Percentiles rank a stretch among this genome's conserved stretches.
These are phyloP conservation scores for Aphis gossypii DNA, from an alignment of 1,140 invertebrate genomes.

Conservation along the genomic window DNA sequence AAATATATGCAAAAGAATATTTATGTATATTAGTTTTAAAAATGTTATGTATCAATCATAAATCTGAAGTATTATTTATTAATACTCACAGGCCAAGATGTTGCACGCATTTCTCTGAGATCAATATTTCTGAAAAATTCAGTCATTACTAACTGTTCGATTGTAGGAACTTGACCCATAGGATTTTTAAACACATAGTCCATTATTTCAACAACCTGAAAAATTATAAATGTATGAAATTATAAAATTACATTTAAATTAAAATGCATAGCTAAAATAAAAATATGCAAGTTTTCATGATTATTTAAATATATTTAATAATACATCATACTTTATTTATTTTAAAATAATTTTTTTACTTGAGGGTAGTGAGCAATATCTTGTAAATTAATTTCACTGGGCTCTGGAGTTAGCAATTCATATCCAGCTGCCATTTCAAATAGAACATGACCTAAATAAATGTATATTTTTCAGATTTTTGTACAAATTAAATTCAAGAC, in stretches of 20 bases:
- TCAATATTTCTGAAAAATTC: slow-evolving; percentile 88
- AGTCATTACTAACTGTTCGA: slow-evolving; percentile 80
- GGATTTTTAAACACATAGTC: slow-evolving; percentile 80
- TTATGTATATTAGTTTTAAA: background rate
- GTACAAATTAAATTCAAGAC: background rate
- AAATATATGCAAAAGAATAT: background rate
- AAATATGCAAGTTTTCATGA: background rate
- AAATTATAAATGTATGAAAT: slow-evolving; percentile 49
- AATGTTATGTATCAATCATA: background rate
- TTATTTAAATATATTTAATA: background rate
- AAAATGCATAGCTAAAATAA: background rate
- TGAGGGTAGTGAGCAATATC: slow-evolving; percentile 80
- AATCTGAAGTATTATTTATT: background rate
- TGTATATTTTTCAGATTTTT: slow-evolving; percentile 38
- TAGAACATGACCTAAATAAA: slow-evolving; percentile 74
- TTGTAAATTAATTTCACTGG: slow-evolving; percentile 73
- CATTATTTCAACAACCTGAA: slow-evolving; percentile 79
- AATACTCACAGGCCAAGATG: slow-evolving; percentile 67
- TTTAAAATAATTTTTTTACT: slow-evolving; percentile 64
- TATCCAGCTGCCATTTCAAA: slow-evolving; percentile 91
- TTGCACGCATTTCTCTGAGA: slow-evolving; percentile 79
- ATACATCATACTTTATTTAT: background rate
- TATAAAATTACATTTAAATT: background rate
- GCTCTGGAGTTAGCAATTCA: slow-evolving; percentile 77
- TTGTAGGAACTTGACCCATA: slow-evolving; percentile 71